Evolutionary conservation across 2,113 vertebrate species (phyloP), one percentile per base, ranked within the genome.

Genomic region (Trematomus loennbergii): DNA sequence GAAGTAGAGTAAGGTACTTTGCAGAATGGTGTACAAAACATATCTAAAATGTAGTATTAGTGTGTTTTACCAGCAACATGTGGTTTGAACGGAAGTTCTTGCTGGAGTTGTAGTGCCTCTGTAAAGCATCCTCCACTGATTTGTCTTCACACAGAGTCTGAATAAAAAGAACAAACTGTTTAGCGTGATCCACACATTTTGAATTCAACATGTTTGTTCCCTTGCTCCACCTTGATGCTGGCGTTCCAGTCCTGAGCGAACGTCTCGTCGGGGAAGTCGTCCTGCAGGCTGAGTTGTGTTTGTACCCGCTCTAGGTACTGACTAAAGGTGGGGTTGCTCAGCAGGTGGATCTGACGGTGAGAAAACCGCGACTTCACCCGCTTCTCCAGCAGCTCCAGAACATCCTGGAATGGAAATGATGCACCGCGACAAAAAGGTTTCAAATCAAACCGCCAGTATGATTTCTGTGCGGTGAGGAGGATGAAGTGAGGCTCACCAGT

Each of bases 321-420:
- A 46, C 81, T 46, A 84, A 99, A 97, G 54, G 88, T 93, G 86
- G 95, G 93, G 52, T 94, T 92, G 88, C 94, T 97, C 77, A 96
- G 84, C 88, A 99, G 75, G 82, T 98, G 96, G 79, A 99, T 99
- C 95, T 98, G 98, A 66, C 98, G 93, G 91, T 99, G 98, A 33
- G 98, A 99, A 85, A 99, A 99, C 70, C 98, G 93, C 0, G 98
- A 99, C 87, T 99, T 99, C 9, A 99, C 98, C 78, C 98, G 95
- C 90, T 99, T 99, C 92, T 99, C 98, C 88, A 99, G 79, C 75
- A 99, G 96, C 95, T 99, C 98, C 94, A 99, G 82, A 63, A 99
- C 95, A 83, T 99, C 98, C 98, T 99, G 84, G 0, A 29, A 59
- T 1, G n/a, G 22, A 29, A 4, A 59, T 4, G 6, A 8, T 40